A percentile compares a stretch with the other conserved stretches of the same genome.
These are phyloP conservation scores for Pseudolycoriella hygida DNA, from an alignment of 2,888 invertebrate species.

Conservation along the genomic window DNA sequence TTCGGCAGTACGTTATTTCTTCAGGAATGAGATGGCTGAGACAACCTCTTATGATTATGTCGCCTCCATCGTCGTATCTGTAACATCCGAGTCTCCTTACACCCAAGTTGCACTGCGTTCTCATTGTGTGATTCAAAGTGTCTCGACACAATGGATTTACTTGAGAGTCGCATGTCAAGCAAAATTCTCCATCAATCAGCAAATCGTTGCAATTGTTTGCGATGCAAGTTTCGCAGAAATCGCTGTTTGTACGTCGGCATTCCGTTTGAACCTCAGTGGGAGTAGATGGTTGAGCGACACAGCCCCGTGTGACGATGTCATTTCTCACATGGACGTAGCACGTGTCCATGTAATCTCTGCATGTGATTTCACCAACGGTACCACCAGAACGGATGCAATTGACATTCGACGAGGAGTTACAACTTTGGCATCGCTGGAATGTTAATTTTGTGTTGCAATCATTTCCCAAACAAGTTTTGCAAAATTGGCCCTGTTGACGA, in stretches of 20 bases:
- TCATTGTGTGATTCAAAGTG: background rate
- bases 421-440: background rate
- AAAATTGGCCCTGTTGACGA: background rate
- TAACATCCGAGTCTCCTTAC: background rate
- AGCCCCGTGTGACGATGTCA: background rate
- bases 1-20: background rate
- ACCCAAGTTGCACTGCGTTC: background rate
- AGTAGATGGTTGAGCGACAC: background rate
- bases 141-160: background rate
- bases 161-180: background rate
- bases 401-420: background rate
- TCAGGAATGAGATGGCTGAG: background rate
- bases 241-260: background rate
- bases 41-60: background rate
- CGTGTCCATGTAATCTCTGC: slow-evolving; percentile 1
- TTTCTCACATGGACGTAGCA: background rate
- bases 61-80: background rate
- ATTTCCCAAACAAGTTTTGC: slow-evolving; percentile 2
- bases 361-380: background rate
- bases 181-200: background rate
- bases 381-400: background rate
- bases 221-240: slow-evolving; percentile 1
- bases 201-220: background rate
- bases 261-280: background rate
- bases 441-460: background rate